Evolutionary conservation across 2,113 vertebrate species (phyloP), one percentile per base, ranked within the genome.

Genomic region (Megaceryle torquata): DNA sequence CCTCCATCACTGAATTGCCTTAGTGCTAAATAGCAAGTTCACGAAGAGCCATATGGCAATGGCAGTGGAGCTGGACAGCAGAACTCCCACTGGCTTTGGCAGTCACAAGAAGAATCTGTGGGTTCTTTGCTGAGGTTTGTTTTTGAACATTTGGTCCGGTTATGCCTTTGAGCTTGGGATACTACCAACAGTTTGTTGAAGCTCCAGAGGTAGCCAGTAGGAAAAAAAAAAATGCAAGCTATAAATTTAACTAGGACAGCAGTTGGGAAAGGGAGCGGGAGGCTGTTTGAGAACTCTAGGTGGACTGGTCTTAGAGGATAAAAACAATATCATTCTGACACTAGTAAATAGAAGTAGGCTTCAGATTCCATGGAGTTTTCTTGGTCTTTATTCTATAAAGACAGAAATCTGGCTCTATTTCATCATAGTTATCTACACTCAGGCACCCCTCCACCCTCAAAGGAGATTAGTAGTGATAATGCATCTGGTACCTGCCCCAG

Each of bases 401-500:
- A 89, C 92, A 96, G 94, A 93, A 96, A 92, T 65, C 86, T 95
- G 93, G 90, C 96, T 94, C 80, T 51, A 9, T 96, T 94, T 95
- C 93, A 82, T 86, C 48, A 8, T 24, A 46, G 86, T 89, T 96
- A 94, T 91, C 92, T 76, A 70, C 84, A 88, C 50, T 72, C 44
- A 37, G 84, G 69, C 93, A 96, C 88, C 86, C 80, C 86, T 92
- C 90, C 90, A 88, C 88, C 77, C 91, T 46, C 72, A 84, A 82
- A 96, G 80, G 76, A 88, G 82, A 96, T 93, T 89, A 96, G 92
- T 76, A 95, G 77, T 77, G 95, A 96, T 92, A 94, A 93, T 85
- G 81, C 91, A 93, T 94, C 95, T 96, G 92, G 88, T 96, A 96
- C 93, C 94, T 96, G 96, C 93, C 91, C 85, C 93, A 91, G 88